Base-by-base conservation (phyloP, 2,888 invertebrate species). In the Pammene fasciana region DNA sequence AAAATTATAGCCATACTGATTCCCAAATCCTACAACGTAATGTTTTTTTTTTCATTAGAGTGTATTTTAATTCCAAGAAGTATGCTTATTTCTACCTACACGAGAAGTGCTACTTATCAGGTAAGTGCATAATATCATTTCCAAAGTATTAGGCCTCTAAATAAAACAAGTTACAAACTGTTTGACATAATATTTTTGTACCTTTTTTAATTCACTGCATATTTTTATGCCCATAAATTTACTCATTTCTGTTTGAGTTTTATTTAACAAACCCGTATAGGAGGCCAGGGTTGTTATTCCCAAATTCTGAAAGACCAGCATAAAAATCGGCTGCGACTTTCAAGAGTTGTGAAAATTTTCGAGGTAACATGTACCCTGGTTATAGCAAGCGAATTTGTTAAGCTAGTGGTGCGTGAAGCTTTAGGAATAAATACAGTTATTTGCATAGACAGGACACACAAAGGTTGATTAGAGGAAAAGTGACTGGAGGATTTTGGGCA, bases 401-500 rank as follows among this genome's bases (percentile, higher is more conserved):
- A 8, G 34, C 6, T 18, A 13, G 34, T 26, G 26, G 13, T 8
- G 18, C 50, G 18, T 13, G 11, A 48, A 52, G 52, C 54, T 26
- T 34, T 54, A 5, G 34, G 54, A 54, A 34, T 13, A 13, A 3
- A n/a, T 46, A n/a, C 14, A 26, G 65, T 5, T 48, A 52, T 66
- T 52, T 66, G 41, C 50, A 59, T 59, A 52, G 43, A 26, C 11
- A 38, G 14, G 48, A 34, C 43, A n/a, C 46, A 36, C 50, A 57
- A 52, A 66, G 38, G 66, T 36, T 66, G 50, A 52, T 59, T 52
- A 52, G 34, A 50, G 52, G 41, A 34, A 66, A 66, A 59, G 36
- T 43, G 41, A 16, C 9, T n/a, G 65, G 3, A 38, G 50, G 38
- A 38, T 5, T 62, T 13, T n/a, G 38, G 11, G n/a, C n/a, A n/a